These are phyloP conservation scores for Aphyosemion australe DNA, from an alignment of 2,113 vertebrate species.

Conservation along the genomic window DNA sequence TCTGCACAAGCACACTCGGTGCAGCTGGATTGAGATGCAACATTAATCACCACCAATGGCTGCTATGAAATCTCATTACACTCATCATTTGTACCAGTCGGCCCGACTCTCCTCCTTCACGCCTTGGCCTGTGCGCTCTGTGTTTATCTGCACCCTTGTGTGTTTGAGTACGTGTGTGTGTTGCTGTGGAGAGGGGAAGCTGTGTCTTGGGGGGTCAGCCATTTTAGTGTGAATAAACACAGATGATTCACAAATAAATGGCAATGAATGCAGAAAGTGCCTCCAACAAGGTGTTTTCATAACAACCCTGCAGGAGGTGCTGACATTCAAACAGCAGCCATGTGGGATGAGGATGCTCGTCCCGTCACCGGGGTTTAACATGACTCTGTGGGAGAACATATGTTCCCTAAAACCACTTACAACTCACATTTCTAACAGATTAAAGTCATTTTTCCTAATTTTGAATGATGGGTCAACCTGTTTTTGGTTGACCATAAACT, in stretches of 20 bases:
- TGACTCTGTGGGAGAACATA: conserved; percentile 5
- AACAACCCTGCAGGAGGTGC: conserved; percentile 25
- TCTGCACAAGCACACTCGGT: conserved; percentile 5
- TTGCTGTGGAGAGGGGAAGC: conserved; percentile 23
- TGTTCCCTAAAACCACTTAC: conserved; percentile 1
- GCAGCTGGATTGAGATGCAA: conserved; percentile 53
- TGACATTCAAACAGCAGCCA: conserved; percentile 11
- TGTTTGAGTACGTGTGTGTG: conserved; percentile 30
- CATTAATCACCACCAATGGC: conserved; percentile 80
- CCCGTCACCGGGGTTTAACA: conserved; percentile 18
- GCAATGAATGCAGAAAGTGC: conserved; percentile 39
- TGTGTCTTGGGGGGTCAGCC: conserved; percentile 21
- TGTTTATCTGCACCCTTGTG: conserved; percentile 54
- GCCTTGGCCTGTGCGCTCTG: conserved; percentile 31
- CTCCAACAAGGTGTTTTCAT: conserved; percentile 37
- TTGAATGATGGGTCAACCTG: too few species aligned
- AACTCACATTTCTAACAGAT: background rate
- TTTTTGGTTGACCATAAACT: too few species aligned
- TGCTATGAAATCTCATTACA: conserved; percentile 83
- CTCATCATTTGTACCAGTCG: conserved; percentile 79
- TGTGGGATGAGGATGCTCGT: conserved; percentile 3
- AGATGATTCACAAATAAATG: conserved; percentile 46
- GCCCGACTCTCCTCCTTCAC: conserved; percentile 53
- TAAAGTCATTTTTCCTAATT: background rate
- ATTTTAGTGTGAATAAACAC: conserved; percentile 44